These are phyloP conservation scores for Heliconius ismenius DNA, from an alignment of 2,888 invertebrate genomes.

Conservation along the genomic window DNA sequence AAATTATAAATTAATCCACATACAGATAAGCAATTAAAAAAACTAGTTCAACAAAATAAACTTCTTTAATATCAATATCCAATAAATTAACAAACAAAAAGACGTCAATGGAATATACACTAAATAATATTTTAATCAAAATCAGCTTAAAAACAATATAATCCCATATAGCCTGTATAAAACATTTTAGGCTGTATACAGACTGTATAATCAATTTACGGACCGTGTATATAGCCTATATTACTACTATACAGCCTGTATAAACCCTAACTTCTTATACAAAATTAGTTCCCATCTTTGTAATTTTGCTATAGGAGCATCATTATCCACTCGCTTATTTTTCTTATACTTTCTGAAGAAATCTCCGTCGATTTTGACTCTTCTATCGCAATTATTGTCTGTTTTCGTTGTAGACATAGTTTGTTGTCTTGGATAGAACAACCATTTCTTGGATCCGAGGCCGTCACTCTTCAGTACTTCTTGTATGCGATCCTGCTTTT, in stretches of 20 bases:
- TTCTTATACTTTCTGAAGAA: conserved; percentile 72
- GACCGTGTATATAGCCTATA: conserved; percentile 22
- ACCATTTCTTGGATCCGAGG: conserved; percentile 71
- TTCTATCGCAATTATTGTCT: conserved; percentile 61
- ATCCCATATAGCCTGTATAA: neutral
- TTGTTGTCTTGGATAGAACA: conserved; percentile 65
- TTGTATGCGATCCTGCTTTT: conserved; percentile 67
- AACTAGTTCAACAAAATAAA: neutral
- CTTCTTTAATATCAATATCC: neutral
- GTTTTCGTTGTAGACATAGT: conserved; percentile 42
- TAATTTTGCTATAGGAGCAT: conserved; percentile 70
- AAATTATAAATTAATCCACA: too few species aligned
- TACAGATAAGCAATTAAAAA: neutral
- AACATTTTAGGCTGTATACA: neutral
- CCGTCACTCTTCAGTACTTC: conserved; percentile 72
- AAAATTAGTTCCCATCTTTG: conserved; percentile 74
- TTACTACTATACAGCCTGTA: conserved; percentile 63
- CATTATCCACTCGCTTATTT: conserved; percentile 63
- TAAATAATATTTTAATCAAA: neutral
- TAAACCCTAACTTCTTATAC: conserved; percentile 75
- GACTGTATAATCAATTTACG: neutral
- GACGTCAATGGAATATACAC: neutral
- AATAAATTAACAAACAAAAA: neutral
- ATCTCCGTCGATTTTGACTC: conserved; percentile 69
- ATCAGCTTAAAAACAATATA: neutral